Evolutionary conservation across 2,888 invertebrate species (phyloP), one percentile per base, ranked within the genome.

Genomic region (Drosophila austrosaltans): DNA sequence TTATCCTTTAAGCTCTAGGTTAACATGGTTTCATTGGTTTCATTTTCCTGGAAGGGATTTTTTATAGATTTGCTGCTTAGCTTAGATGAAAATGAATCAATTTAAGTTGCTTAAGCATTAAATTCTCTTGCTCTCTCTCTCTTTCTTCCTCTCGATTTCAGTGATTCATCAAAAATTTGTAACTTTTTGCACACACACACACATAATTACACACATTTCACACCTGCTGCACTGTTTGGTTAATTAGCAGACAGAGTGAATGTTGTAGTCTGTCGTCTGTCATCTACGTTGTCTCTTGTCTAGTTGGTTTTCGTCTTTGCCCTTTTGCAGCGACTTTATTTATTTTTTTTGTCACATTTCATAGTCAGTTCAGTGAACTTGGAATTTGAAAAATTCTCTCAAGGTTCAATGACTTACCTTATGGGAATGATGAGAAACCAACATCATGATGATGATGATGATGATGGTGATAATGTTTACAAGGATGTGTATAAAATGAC

Each of bases 301-400:
- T 76, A 66, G 22, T 28, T 66, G 75, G 62, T 66, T 75, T 75
- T 64, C 39, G 44, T 44, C 28, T 62, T 58, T 53, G 66, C 54
- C 42, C 53, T 66, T 32, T 32, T 28, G 16, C 5, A 28, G n/a
- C 7, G 30, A 42, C 61, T 63, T 16, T 16, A 16, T 16, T 16
- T 16, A 16, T 16, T 16, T 16, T 16, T 64, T 67, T 76, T 53
- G 53, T 66, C 63, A 58, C 61, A 56, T 40, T 75, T 75, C 56
- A 56, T 58, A 76, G 63, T 32, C 80, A 69, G 80, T 87, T 85
- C 88, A 85, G 40, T 75, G 82, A 85, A 79, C 86, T 40, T 57
- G 57, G 53, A 56, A 40, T 58, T 73, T 54, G 63, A 39, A 69
- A 75, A 44, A 66, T 62, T 59, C 75, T 48, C 62, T 56, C 68